Conservation (phyloP, 2,888 invertebrate genomes). For the Brachylomia viminalis region DNA sequence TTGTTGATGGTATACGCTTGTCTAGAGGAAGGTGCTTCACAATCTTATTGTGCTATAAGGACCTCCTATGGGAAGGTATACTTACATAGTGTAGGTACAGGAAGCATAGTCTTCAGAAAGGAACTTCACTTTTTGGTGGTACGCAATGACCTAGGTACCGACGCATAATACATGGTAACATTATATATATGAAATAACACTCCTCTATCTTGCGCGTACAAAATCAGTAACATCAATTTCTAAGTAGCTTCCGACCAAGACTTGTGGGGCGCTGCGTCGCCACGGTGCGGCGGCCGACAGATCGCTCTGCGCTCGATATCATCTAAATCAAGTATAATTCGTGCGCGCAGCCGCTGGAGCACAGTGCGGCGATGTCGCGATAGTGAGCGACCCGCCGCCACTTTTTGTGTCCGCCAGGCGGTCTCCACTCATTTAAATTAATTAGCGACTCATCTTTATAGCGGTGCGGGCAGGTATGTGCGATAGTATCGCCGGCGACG, state of each 20-base stretch:
- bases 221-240: neutral
- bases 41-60: neutral
- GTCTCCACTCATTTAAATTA: constrained; percentile 84
- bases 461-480: constrained; percentile 69
- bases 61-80: neutral
- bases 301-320: constrained; percentile 71
- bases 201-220: neutral
- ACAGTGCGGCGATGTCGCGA: constrained; percentile 66
- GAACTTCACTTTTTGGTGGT: neutral
- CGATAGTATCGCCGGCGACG: constrained; percentile 69
- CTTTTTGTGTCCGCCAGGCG: constrained; percentile 72
- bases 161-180: neutral
- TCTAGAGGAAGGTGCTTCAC: neutral
- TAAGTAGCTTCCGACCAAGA: constrained; percentile 42
- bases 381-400: constrained; percentile 67
- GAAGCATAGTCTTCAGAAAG: neutral
- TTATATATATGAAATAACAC: neutral
- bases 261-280: neutral
- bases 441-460: constrained; percentile 82
- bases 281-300: constrained; percentile 57
- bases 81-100: neutral
- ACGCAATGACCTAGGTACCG: neutral
- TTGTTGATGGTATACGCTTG: neutral
- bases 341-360: constrained; percentile 63
- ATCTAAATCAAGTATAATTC: constrained; percentile 76